Evolutionary conservation across 2,888 invertebrate genomes (phyloP), one percentile per base, ranked within the genome.

Genomic region (Teleogryllus oceanicus): DNA sequence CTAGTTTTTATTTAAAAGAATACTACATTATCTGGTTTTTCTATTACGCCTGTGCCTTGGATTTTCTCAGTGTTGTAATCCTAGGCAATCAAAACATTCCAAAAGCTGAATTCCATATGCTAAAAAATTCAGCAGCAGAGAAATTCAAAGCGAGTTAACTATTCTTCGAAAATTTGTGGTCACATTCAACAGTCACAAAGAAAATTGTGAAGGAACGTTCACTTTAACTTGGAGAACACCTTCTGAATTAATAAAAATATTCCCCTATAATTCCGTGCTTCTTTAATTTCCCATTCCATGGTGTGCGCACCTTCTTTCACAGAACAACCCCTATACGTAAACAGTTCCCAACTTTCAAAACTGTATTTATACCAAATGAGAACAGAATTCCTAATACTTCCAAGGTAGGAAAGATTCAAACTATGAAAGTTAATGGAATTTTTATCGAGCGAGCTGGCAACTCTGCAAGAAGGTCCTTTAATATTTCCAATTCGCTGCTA

Each of bases 361-460:
- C 62, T 62, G 62, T 62, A 62, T 62, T 62, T 62, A n/a, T 62
- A n/a, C 11, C 62, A 13, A 62, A 62, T 62, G 62, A 62, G 16
- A 62, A 13, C 62, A 62, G 62, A 62, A 62, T 62, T 13, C 62
- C 62, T 62, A 62, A 62, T 62, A 62, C 62, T 18, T 62, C 62
- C 62, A 62, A 62, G 62, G 62, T 62, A 62, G 16, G 16, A 13
- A 62, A 62, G 62, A 62, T 62, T 62, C 62, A 62, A 62, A 62
- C 62, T 62, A 62, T 62, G 62, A n/a, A 62, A 62, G 62, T n/a
- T 62, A 62, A 62, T 62, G 62, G 62, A 62, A 62, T 62, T 62
- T 62, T 62, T 62, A 62, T 62, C 62, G 62, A 62, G 62, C n/a
- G 62, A 62, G 62, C 13, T 62, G 62, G 62, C 62, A 18, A 62